A percentile compares a stretch with the other conserved stretches of the same genome.
Evolutionary conservation across 2,113 vertebrate species (phyloP).

Genomic region (Colinus virginianus): DNA sequence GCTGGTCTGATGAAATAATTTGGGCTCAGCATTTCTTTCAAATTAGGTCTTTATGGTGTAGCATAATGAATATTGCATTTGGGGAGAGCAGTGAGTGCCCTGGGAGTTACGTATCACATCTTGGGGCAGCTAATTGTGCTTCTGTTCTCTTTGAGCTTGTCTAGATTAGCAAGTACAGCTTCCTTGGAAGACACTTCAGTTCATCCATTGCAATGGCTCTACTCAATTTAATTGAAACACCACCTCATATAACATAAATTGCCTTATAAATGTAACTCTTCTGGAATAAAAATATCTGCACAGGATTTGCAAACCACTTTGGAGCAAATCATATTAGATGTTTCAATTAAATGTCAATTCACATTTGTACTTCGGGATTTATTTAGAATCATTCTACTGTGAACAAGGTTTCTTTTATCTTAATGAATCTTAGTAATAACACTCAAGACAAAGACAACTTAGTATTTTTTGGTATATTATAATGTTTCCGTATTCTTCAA

Average conservation of each 20-base stretch:
- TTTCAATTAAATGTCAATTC: neutral
- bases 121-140: neutral
- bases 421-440: neutral
- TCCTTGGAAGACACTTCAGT: neutral
- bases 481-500: neutral
- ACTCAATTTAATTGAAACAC: neutral
- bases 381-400: neutral
- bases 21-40: neutral
- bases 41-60: neutral
- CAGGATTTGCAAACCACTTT: neutral
- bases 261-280: neutral
- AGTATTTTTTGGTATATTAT: neutral
- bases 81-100: neutral
- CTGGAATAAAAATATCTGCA: neutral
- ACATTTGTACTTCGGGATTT: neutral
- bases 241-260: neutral
- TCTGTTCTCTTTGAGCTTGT: neutral
- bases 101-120: neutral
- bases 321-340: neutral
- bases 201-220: neutral
- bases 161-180: neutral
- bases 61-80: neutral
- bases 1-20: neutral
- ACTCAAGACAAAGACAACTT: neutral
- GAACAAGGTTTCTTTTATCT: neutral